Percentiles rank a stretch among this genome's conserved stretches.
Conservation (phyloP, 2,888 invertebrate genomes). For the Antheraea assamensis region DNA sequence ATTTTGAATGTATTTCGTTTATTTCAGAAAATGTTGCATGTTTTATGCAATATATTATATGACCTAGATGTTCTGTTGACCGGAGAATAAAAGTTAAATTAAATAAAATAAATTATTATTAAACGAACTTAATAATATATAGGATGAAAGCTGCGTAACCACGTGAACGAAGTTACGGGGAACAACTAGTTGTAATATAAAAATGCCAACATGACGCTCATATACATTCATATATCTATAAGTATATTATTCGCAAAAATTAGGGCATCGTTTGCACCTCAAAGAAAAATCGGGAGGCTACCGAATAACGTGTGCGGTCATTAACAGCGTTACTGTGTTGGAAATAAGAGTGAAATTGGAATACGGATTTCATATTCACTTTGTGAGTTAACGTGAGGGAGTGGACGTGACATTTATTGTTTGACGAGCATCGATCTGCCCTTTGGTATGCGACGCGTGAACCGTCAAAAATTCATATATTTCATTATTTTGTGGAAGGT, state of each 20-base stretch:
- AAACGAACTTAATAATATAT: too few species aligned
- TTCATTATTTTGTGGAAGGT: conserved; percentile 17
- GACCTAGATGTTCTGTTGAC: too few species aligned
- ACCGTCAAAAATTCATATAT: conserved; percentile 64
- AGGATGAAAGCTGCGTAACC: too few species aligned
- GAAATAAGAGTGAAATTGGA: conserved; percentile 37
- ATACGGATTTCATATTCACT: conserved; percentile 24
- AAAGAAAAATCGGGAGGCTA: conserved; percentile 68
- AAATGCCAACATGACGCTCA: background rate
- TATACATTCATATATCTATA: conserved; percentile 21
- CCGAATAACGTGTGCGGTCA: conserved; percentile 26
- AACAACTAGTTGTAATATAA: background rate
- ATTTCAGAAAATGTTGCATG: too few species aligned
- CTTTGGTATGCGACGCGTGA: conserved; percentile 78
- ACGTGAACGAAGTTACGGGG: background rate
- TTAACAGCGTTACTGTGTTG: conserved; percentile 30
- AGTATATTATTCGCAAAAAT: conserved; percentile 67
- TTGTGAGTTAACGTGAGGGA: conserved; percentile 70
- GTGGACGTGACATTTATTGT: conserved; percentile 83
- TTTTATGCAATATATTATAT: too few species aligned
- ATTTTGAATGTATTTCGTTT: too few species aligned
- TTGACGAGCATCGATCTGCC: conserved; percentile 82
- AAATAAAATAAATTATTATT: too few species aligned
- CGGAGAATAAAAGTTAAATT: too few species aligned
- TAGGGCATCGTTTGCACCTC: conserved; percentile 77